These are phyloP conservation scores for Mesocricetus auratus DNA, from an alignment of 2,113 vertebrate genomes.

Conservation along the genomic window DNA sequence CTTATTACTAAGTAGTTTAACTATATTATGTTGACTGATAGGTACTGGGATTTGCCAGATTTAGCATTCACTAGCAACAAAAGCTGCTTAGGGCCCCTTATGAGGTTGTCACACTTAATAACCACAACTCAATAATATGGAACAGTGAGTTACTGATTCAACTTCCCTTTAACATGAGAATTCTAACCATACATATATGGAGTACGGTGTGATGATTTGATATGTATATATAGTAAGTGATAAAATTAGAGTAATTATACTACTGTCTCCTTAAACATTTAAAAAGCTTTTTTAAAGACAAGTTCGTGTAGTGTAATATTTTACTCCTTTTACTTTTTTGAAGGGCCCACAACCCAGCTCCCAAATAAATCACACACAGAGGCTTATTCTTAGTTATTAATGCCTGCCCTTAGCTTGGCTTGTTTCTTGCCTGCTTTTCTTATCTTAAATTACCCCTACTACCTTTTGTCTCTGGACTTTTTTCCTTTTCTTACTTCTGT, in stretches of 20 bases:
- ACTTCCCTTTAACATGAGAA: neutral
- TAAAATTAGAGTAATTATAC: neutral
- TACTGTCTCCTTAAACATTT: neutral
- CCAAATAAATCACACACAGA: too few relatives aligned
- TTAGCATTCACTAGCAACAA: neutral
- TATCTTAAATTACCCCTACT: too few relatives aligned
- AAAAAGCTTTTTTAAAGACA: neutral
- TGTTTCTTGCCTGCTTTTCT: too few relatives aligned
- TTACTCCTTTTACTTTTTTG: too few relatives aligned
- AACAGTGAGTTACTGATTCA: neutral
- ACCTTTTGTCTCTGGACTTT: too few relatives aligned
- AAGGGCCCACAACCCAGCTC: too few relatives aligned
- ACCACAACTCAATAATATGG: neutral
- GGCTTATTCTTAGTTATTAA: too few relatives aligned
- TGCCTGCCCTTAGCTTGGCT: too few relatives aligned
- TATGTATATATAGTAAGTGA: neutral
- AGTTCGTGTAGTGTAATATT: neutral
- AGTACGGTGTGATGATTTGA: neutral
- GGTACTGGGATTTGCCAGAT: slow-evolving; percentile 2
- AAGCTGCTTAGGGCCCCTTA: neutral
- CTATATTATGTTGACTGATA: slow-evolving; percentile 2
- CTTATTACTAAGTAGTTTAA: neutral
- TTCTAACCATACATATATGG: neutral
- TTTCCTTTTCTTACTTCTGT: too few relatives aligned
- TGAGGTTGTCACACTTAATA: slow-evolving; percentile 5